Conservation (phyloP, 1,140 invertebrate genomes). For the Geopemphigus sp. region DNA sequence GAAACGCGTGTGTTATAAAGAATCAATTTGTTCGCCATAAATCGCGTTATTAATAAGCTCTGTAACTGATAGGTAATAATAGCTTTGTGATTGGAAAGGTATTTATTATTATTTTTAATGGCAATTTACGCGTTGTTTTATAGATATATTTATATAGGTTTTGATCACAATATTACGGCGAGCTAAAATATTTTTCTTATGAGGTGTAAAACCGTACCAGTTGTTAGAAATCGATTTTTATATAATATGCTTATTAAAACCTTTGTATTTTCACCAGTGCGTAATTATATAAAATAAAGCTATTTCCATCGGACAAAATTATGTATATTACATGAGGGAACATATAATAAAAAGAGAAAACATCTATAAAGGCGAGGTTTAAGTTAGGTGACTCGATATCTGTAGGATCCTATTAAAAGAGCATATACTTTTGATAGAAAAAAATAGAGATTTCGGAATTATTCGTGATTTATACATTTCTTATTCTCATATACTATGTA, state of each 20-base stretch:
- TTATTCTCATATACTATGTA: too few species aligned
- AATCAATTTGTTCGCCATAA: not conserved
- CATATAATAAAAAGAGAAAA: too few species aligned
- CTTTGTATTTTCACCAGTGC: not conserved
- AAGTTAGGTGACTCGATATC: not conserved
- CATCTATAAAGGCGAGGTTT: not conserved
- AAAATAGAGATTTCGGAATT: not conserved
- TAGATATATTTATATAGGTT: not conserved
- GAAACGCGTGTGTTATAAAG: not conserved
- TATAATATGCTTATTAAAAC: not conserved
- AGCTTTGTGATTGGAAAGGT: not conserved
- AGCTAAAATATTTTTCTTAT: not conserved
- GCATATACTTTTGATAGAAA: too few species aligned
- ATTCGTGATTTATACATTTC: not conserved
- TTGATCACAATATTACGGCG: not conserved
- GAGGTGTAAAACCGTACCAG: not conserved
- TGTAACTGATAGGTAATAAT: not conserved
- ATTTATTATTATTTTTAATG: constrained; percentile 41
- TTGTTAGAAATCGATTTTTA: not conserved
- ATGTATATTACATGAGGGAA: not conserved
- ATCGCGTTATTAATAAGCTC: not conserved
- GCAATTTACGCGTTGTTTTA: not conserved
- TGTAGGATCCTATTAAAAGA: too few species aligned
- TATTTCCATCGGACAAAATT: not conserved
- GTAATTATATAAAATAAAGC: not conserved